These are phyloP conservation scores for Cyanoliseus patagonus DNA, from an alignment of 2,113 vertebrate genomes.

Conservation along the genomic window DNA sequence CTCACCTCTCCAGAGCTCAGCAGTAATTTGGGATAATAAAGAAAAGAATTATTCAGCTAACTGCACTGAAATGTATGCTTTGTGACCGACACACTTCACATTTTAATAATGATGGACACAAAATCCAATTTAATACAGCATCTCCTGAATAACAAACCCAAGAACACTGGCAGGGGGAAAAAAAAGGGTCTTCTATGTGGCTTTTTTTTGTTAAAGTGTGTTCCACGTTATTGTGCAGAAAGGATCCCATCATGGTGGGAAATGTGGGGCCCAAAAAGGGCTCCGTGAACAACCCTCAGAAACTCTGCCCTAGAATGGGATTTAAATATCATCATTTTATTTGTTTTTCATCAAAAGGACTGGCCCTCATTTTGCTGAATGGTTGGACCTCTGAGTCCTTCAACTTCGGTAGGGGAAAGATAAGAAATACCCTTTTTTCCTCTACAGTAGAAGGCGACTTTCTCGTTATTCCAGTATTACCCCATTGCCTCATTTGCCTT, in stretches of 20 bases:
- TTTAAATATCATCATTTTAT: neutral
- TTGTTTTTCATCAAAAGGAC: neutral
- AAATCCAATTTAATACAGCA: constrained; percentile 77
- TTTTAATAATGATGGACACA: constrained; percentile 84
- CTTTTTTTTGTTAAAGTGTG: constrained; percentile 2
- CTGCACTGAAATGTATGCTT: constrained; percentile 83
- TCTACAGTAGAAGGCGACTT: neutral
- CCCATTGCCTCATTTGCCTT: neutral
- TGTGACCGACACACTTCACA: constrained; percentile 84
- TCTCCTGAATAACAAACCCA: constrained; percentile 64
- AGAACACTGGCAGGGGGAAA: constrained; percentile 17
- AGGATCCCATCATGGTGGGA: constrained; percentile 10
- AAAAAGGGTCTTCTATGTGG: neutral
- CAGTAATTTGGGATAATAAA: constrained; percentile 89
- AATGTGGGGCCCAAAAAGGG: constrained; percentile 46
- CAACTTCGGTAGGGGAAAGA: neutral
- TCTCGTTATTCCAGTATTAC: neutral
- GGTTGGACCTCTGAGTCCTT: neutral
- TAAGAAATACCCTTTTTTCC: neutral
- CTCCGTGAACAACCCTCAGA: neutral
- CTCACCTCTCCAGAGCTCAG: constrained; percentile 86
- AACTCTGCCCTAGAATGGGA: neutral
- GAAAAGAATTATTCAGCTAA: constrained; percentile 83
- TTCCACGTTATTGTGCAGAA: constrained; percentile 43
- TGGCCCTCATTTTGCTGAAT: neutral